phyloP scores from a whole-genome alignment of 2,797 vertebrate genomes.

The Sylvia borin region DNA sequence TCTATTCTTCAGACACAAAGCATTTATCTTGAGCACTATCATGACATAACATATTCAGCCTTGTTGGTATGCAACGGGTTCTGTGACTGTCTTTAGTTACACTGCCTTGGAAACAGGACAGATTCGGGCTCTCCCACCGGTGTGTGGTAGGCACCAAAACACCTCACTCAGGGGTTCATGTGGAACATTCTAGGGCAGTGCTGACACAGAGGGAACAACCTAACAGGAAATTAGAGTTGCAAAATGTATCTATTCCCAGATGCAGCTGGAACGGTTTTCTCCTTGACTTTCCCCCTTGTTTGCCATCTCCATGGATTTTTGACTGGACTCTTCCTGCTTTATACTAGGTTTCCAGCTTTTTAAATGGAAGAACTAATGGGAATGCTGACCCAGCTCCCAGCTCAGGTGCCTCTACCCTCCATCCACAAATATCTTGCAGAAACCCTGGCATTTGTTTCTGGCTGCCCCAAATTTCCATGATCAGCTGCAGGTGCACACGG shows the following conservation, averaged over 20 bases:
- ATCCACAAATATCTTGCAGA: not conserved
- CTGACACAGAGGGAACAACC: not conserved
- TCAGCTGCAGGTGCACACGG: rapidly evolving
- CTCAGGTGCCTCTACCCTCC: not conserved
- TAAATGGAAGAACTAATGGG: not conserved
- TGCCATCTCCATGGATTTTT: not conserved
- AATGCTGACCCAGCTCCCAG: not conserved
- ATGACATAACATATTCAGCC: not conserved
- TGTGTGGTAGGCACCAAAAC: not conserved
- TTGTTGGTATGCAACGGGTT: not conserved
- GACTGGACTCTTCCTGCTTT: not conserved
- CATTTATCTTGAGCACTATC: not conserved
- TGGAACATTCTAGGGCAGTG: not conserved
- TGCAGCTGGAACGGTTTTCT: not conserved
- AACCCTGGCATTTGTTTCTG: not conserved
- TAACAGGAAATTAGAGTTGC: not conserved
- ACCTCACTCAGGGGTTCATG: not conserved
- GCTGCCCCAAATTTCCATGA: not conserved
- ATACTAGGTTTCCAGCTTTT: not conserved
- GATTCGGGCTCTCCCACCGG: rapidly evolving
- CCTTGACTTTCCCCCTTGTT: not conserved
- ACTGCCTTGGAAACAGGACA: not conserved
- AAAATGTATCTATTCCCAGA: not conserved
- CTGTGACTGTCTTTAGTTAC: not conserved
- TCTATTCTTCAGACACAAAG: not conserved